Evolutionary conservation across 2,888 invertebrate species (phyloP), one percentile per base, ranked within the genome.

Genomic region (Carcina quercana): DNA sequence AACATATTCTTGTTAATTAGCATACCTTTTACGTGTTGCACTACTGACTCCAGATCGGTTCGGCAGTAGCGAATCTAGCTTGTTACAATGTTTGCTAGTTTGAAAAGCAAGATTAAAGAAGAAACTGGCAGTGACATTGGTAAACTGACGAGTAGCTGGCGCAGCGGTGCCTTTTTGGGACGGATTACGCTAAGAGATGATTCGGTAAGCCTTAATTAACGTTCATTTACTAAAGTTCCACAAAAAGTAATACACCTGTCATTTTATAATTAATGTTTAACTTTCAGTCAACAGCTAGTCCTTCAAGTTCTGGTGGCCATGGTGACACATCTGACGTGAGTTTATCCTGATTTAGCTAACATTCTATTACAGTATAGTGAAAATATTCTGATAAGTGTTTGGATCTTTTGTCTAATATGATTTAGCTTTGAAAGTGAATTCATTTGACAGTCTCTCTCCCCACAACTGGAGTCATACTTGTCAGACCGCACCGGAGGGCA

Each of bases 51-150:
- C 34, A 34, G 40, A 44, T 40, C 41, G 13, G 28, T 47, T 50
- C n/a, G n/a, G 15, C 53, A 51, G 53, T 43, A 45, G 37, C 34
- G 30, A 34, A 28, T 38, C 20, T 33, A 33, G 28, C 25, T 37
- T 35, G 42, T 34, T 44, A 84, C 64, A 62, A 95, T 95, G 95
- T 95, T 95, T 71, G 91, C 93, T 30, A 92, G 92, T 58, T 78
- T 95, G 45, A 95, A 95, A 74, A 94, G 93, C 74, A 94, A 94
- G 85, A 94, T 95, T 52, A 91, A 92, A 52, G 94, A 94, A 68
- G 95, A 95, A 84, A 94, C 94, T 43, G 94, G 94, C 29, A 92
- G 89, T 64, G 94, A 94, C 69, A 85, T 94, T 27, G 86, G 87
- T 46, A 83, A 73, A 57, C 43, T 83, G 41, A 82, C 83, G 0